Conservation (phyloP, 2,113 vertebrate species). For the Psephotus haematonotus region DNA sequence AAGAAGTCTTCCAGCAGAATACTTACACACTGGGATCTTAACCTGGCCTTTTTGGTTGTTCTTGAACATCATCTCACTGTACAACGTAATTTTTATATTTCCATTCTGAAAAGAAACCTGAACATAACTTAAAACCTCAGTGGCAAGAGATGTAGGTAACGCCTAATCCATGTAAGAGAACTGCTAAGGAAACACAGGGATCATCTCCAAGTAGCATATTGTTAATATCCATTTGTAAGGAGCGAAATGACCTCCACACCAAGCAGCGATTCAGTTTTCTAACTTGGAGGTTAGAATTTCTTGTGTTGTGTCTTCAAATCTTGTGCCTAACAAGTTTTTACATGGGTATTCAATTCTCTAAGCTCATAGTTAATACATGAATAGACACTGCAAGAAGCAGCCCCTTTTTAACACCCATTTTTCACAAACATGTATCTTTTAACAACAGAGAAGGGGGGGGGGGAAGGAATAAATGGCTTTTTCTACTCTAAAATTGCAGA, state of each 20-base stretch:
- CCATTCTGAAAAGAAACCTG: background rate
- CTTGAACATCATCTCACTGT: background rate
- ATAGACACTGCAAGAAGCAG: background rate
- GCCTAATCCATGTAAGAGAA: background rate
- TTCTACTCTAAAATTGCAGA: background rate
- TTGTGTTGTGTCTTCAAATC: background rate
- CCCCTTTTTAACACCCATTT: background rate
- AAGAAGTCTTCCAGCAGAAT: background rate
- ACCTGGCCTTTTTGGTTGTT: background rate
- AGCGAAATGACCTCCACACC: background rate
- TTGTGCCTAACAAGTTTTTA: background rate
- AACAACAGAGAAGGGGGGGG: background rate
- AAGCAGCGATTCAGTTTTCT: background rate
- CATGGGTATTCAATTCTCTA: background rate
- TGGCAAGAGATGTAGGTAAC: background rate
- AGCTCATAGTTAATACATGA: background rate
- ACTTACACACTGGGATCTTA: constrained; percentile 13
- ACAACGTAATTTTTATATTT: background rate
- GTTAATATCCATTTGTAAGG: background rate
- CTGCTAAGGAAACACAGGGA: background rate
- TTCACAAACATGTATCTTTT: background rate
- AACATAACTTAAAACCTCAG: constrained; percentile 5
- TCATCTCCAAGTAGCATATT: background rate
- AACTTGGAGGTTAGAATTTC: background rate
- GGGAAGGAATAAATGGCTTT: background rate